Evolutionary conservation across 2,113 vertebrate species (phyloP).

Genomic region (Cacatua alba): DNA sequence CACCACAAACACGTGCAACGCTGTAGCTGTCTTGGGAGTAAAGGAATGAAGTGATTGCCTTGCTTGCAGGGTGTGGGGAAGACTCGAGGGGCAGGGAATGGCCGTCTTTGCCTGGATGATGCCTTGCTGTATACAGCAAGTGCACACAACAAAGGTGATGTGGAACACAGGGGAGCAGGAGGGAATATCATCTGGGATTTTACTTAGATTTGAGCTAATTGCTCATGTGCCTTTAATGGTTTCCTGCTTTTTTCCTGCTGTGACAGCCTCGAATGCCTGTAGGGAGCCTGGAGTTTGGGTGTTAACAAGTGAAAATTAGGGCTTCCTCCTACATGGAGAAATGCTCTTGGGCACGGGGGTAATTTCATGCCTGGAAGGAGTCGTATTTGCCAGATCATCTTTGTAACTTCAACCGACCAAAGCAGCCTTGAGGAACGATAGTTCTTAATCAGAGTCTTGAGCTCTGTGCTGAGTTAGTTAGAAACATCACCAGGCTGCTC

Average conservation of each 20-base stretch:
- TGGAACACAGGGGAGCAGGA: neutral
- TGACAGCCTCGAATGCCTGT: neutral
- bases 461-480: neutral
- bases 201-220: neutral
- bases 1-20: rapidly evolving
- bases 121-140: neutral
- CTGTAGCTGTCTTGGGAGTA: neutral
- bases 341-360: neutral
- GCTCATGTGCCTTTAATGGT: neutral
- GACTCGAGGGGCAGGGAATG: neutral
- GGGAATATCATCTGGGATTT: neutral
- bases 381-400: neutral
- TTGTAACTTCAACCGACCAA: neutral
- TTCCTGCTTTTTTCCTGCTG: neutral
- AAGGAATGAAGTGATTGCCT: neutral
- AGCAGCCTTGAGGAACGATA: conserved; percentile 10
- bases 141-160: neutral
- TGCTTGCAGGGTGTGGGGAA: neutral
- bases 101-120: neutral
- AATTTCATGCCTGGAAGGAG: conserved; percentile 51
- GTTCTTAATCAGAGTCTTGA: neutral
- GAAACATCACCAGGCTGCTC: neutral
- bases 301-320: neutral
- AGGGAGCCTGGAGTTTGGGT: neutral
- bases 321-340: neutral